Base-by-base conservation (phyloP, 2,888 invertebrate species). In the Oscheius sp. region DNA sequence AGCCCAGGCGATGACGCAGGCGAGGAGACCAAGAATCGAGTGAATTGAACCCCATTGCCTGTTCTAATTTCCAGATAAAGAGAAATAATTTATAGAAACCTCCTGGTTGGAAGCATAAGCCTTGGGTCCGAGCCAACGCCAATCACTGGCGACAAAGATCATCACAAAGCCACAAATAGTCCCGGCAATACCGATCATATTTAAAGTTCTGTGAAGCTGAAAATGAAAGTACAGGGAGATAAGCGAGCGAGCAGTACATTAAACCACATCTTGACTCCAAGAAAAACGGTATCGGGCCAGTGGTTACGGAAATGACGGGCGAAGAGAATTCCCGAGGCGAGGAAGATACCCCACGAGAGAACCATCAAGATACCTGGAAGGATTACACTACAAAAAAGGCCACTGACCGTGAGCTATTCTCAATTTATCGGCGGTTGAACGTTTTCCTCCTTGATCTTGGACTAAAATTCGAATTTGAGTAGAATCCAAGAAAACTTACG, bases 1-100 rank as follows among this genome's bases (percentile, higher is more conserved):
- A 2, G 82, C 82, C 82, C 82, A 82, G 12, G 81, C 81, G 23
- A 82, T 64, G 16, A 77, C 77, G 64, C 82, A 82, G 21, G 82
- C 76, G 5, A 82, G 70, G 25, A 82, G 75, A 9, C 82, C 82
- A n/a, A 76, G 69, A 35, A 82, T 82, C 23, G 82, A 73, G 59
- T 82, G 82, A 25, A 82, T 74, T 27, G 78, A 77, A 18, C 72
- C 66, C 81, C 81, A 82, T 27, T 59, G 25, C 27, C 74, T 74
- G 55, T 82, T 81, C 80, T 82, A 61, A 21, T 74, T 29, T n/a
- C 21, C n/a, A n/a, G n/a, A n/a, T n/a, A n/a, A n/a, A n/a, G n/a
- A n/a, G 3, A 6, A 21, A 55, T 29, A 23, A 16, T 56, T 21
- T n/a, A 56, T 23, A 35, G 35, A 35, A 6, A 35, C 35, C 35